Percentiles rank a stretch among this genome's conserved stretches.
Evolutionary conservation across 2,797 vertebrate species (phyloP).

Genomic region (Syncerus caffer): DNA sequence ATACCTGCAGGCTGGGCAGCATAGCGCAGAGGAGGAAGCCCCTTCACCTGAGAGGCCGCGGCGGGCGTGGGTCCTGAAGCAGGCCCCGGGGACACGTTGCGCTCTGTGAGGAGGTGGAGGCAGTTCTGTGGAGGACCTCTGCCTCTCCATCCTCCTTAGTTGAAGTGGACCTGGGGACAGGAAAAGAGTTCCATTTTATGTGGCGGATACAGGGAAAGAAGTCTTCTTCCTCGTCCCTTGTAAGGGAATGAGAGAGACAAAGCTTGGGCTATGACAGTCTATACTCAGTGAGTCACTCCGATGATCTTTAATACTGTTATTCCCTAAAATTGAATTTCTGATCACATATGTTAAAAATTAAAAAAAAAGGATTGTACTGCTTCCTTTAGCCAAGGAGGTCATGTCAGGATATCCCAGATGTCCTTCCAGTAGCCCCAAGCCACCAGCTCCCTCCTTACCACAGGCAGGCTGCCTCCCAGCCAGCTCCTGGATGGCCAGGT

Average conservation of each 20-base stretch:
- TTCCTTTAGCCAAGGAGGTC: not conserved
- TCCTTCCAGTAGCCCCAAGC: not conserved
- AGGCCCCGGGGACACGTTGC: not conserved
- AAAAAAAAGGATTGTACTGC: not conserved
- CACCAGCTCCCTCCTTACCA: not conserved
- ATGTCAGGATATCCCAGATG: not conserved
- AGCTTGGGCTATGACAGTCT: not conserved
- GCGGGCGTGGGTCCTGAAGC: not conserved
- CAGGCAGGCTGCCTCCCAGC: not conserved
- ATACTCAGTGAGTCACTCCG: not conserved
- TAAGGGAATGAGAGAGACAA: not conserved
- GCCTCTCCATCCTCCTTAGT: not conserved
- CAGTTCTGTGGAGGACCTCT: not conserved
- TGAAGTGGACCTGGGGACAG: not conserved
- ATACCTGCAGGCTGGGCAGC: no score
- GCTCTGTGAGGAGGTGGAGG: not conserved
- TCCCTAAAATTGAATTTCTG: constrained; percentile 31
- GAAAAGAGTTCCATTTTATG: not conserved
- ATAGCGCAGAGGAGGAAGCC: not conserved
- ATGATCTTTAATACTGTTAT: not conserved
- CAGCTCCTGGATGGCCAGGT: not conserved
- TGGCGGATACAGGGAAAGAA: not conserved
- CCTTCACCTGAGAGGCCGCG: not conserved
- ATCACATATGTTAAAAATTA: not conserved
- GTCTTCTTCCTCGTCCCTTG: not conserved